Evolutionary conservation across 2,113 vertebrate genomes (phyloP).

Genomic region (Nansenia antarctica): DNA sequence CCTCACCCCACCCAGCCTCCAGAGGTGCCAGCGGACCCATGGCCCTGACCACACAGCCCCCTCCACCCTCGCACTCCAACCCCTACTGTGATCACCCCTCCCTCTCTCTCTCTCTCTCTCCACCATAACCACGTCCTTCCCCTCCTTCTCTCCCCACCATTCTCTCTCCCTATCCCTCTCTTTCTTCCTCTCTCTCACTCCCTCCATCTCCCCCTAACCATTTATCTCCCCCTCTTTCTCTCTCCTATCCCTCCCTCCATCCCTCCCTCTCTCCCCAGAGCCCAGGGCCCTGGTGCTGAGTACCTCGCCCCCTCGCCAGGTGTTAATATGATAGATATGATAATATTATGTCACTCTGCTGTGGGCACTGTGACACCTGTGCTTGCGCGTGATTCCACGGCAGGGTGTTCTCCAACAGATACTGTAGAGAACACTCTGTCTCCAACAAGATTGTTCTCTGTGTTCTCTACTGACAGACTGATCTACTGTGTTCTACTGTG

Average conservation of each 20-base stretch:
- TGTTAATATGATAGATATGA: slow-evolving; percentile 46
- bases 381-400: slow-evolving; percentile 39
- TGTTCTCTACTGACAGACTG: no score
- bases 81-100: not conserved
- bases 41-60: not conserved
- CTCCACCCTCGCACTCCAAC: no score
- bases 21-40: not conserved
- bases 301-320: slow-evolving; percentile 25
- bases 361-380: slow-evolving; percentile 40
- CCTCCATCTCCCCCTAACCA: not conserved
- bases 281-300: slow-evolving; percentile 16
- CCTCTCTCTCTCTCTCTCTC: not conserved
- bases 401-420: slow-evolving; percentile 42
- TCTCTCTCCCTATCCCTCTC: not conserved
- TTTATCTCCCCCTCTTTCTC: not conserved
- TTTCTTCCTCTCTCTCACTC: not conserved
- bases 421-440: not conserved
- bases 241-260: not conserved
- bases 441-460: no score
- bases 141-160: not conserved
- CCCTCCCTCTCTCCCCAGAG: slow-evolving; percentile 5
- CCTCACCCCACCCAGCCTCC: not conserved
- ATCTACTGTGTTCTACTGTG: no score
- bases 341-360: slow-evolving; percentile 39
- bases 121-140: not conserved